phyloP scores from a whole-genome alignment of 2,797 vertebrate species.

The Naso thynnoides region DNA sequence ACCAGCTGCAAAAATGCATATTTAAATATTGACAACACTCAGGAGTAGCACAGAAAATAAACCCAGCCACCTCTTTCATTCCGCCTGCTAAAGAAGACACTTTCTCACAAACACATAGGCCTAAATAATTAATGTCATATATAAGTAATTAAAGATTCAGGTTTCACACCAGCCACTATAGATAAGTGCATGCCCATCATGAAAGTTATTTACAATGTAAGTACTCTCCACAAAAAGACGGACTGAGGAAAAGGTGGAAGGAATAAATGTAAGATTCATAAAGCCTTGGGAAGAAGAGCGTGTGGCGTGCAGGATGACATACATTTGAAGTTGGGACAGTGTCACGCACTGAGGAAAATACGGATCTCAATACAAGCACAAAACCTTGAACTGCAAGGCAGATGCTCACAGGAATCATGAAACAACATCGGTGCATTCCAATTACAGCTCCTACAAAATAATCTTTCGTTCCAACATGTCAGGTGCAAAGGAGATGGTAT shows the following conservation, averaged over 20 bases:
- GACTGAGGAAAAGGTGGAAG: conserved; percentile 33
- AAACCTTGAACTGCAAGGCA: conserved; percentile 20
- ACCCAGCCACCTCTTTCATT: neutral
- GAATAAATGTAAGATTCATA: conserved; percentile 74
- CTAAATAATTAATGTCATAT: conserved; percentile 50
- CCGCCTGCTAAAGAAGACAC: conserved; percentile 5
- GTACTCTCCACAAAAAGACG: conserved; percentile 56
- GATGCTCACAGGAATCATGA: conserved; percentile 43
- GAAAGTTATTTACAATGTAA: conserved; percentile 66
- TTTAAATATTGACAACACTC: neutral
- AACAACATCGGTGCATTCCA: conserved; percentile 44
- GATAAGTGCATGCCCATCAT: conserved; percentile 61
- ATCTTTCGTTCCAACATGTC: conserved; percentile 24
- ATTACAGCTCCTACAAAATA: conserved; percentile 38
- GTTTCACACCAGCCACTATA: conserved; percentile 47
- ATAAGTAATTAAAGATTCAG: conserved; percentile 65
- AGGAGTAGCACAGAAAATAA: conserved; percentile 2
- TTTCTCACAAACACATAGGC: conserved; percentile 25
- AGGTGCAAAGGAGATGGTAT: conserved; percentile 21
- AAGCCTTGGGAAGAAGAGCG: conserved; percentile 51
- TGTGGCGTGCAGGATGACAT: conserved; percentile 65
- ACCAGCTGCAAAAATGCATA: conserved; percentile 10
- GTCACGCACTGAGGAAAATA: conserved; percentile 48
- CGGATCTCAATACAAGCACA: conserved; percentile 10
- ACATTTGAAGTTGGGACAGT: conserved; percentile 61